Evolutionary conservation across 2,797 vertebrate genomes (phyloP).

Genomic region (Harpagifer antarcticus): DNA sequence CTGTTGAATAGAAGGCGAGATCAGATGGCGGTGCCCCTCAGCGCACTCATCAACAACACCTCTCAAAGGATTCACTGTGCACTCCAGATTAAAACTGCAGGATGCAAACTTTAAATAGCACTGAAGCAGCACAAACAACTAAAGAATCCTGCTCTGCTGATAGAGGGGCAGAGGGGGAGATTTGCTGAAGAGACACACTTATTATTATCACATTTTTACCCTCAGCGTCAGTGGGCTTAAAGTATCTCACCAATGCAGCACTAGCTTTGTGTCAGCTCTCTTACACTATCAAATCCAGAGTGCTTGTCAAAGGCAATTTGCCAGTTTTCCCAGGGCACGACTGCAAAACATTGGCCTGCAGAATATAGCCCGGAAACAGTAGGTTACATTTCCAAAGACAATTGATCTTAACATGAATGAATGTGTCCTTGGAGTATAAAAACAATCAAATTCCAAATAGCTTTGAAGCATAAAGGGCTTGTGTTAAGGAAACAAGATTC

Average conservation of each 20-base stretch:
- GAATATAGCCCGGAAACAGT: constrained; percentile 13
- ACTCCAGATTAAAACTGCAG: constrained; percentile 59
- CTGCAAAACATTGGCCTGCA: constrained; percentile 39
- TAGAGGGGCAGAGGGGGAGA: constrained; percentile 28
- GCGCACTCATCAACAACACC: constrained; percentile 41
- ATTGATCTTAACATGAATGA: constrained; percentile 32
- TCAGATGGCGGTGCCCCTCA: constrained; percentile 48
- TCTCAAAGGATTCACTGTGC: constrained; percentile 54
- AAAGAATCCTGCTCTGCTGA: constrained; percentile 41
- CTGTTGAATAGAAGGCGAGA: constrained; percentile 18
- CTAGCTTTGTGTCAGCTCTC: constrained; percentile 54
- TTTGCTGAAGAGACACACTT: constrained; percentile 62
- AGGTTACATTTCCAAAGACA: constrained; percentile 48
- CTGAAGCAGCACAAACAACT: constrained; percentile 51
- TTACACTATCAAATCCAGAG: constrained; percentile 47
- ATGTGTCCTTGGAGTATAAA: constrained; percentile 25
- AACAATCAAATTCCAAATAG: constrained; percentile 36
- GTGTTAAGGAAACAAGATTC: constrained; percentile 21
- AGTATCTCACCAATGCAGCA: constrained; percentile 52
- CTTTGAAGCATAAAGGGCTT: constrained; percentile 30
- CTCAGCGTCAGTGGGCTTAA: constrained; percentile 42
- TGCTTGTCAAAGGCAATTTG: constrained; percentile 48
- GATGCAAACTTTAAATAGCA: constrained; percentile 67
- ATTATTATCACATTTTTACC: constrained; percentile 53
- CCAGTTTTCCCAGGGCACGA: constrained; percentile 43